Evolutionary conservation across 2,797 vertebrate species (phyloP).

Genomic region (Sebastiscus tertius): DNA sequence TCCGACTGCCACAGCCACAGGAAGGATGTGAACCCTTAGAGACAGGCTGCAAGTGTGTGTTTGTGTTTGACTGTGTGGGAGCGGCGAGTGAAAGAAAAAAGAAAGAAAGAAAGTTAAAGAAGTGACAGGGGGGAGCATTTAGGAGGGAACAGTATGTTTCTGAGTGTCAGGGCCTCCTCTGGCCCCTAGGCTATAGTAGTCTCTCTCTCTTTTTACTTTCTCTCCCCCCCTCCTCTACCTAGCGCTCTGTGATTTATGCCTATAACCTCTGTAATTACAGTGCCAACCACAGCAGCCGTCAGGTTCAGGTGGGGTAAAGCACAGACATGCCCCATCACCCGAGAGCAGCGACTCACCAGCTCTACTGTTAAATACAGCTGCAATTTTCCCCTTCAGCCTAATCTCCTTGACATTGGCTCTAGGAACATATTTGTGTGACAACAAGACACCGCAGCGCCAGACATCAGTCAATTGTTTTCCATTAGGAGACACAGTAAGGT

Average conservation of each 20-base stretch:
- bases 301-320: constrained; percentile 75
- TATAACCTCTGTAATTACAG: constrained; percentile 72
- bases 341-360: constrained; percentile 48
- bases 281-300: constrained; percentile 64
- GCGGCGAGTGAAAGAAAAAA: background rate
- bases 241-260: constrained; percentile 70
- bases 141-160: constrained; percentile 60
- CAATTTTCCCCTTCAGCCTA: constrained; percentile 73
- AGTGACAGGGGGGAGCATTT: constrained; percentile 16
- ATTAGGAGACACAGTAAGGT: constrained; percentile 48
- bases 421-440: constrained; percentile 76
- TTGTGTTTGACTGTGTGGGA: constrained; percentile 27
- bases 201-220: constrained; percentile 51
- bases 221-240: constrained; percentile 25
- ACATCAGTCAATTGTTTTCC: constrained; percentile 66
- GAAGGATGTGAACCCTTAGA: constrained; percentile 28
- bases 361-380: constrained; percentile 56
- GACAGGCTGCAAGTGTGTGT: constrained; percentile 19
- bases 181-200: constrained; percentile 55
- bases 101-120: constrained; percentile 4
- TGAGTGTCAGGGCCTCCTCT: constrained; percentile 54
- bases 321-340: constrained; percentile 76
- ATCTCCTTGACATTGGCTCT: constrained; percentile 67
- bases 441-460: constrained; percentile 59
- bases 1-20: constrained; percentile 38